Percentiles rank a stretch among this genome's conserved stretches.
These are phyloP conservation scores for Gallinago jamesoni DNA, from an alignment of 2,113 vertebrate species.

Conservation along the genomic window DNA sequence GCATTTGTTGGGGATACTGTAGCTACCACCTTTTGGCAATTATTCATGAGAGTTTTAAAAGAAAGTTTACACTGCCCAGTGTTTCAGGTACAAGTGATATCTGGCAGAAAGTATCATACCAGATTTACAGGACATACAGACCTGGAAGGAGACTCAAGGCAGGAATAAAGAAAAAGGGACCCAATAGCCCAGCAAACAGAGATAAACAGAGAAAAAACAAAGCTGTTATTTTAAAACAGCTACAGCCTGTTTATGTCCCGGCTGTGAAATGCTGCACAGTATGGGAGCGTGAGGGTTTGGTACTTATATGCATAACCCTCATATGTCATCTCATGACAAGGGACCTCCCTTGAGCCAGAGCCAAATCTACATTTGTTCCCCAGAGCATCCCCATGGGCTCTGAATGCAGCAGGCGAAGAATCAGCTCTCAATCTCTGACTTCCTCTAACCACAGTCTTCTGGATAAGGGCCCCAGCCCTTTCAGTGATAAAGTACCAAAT, in stretches of 20 bases:
- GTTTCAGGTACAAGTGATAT: background rate
- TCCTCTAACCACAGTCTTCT: background rate
- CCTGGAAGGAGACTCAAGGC: background rate
- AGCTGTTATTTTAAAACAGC: constrained; percentile 28
- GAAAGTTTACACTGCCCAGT: background rate
- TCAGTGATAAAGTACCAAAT: background rate
- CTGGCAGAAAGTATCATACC: background rate
- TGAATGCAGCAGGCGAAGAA: background rate
- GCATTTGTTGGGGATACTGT: constrained; percentile 61
- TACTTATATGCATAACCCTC: constrained; percentile 17
- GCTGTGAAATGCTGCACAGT: constrained; percentile 56
- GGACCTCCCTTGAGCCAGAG: constrained; percentile 34
- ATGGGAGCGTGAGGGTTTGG: constrained; percentile 23
- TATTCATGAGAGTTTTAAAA: constrained; percentile 45
- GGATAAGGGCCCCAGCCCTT: background rate
- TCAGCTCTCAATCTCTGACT: background rate
- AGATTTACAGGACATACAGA: background rate
- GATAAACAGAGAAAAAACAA: background rate
- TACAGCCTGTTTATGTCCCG: background rate
- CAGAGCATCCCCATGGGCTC: background rate
- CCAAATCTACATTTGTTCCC: constrained; percentile 2
- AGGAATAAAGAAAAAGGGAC: background rate
- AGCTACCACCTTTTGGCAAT: constrained; percentile 66
- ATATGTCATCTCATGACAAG: constrained; percentile 49
- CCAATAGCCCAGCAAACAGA: background rate